These are phyloP conservation scores for Cyrtonyx montezumae DNA, from an alignment of 2,113 vertebrate species.

Conservation along the genomic window DNA sequence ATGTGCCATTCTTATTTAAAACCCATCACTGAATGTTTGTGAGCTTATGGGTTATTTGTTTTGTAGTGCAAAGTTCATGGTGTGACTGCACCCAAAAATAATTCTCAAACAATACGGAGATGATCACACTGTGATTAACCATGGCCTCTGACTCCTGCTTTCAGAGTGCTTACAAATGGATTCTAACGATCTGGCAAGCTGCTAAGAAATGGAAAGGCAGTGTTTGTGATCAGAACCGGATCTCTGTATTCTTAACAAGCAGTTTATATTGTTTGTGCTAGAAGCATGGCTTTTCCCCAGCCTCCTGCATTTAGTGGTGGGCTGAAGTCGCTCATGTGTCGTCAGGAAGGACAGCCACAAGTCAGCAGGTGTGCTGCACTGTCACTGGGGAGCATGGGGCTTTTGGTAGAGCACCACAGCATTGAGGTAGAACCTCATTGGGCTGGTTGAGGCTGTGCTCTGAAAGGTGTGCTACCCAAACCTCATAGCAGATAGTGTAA, in stretches of 20 bases:
- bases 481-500: neutral
- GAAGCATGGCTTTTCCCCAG: neutral
- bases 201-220: neutral
- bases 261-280: neutral
- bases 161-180: neutral
- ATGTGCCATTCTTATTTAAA: conserved; percentile 40
- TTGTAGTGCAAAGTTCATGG: neutral
- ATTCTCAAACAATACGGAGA: conserved; percentile 22
- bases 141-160: neutral
- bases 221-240: neutral
- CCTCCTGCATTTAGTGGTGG: conserved; percentile 11
- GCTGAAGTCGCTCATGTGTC: neutral
- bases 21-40: conserved; percentile 8
- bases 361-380: neutral
- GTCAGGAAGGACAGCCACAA: conserved; percentile 5
- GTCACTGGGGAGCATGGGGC: neutral
- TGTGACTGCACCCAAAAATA: conserved; percentile 53
- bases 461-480: neutral
- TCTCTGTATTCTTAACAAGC: neutral
- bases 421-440: neutral
- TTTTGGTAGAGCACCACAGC: neutral
- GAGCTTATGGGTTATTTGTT: neutral
- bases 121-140: conserved; percentile 47
- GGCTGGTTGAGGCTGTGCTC: neutral
- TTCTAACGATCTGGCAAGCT: conserved; percentile 39